A percentile compares a stretch with the other conserved stretches of the same genome.
phyloP scores from a whole-genome alignment of 2,888 invertebrate species.

The Norana najaformis region DNA sequence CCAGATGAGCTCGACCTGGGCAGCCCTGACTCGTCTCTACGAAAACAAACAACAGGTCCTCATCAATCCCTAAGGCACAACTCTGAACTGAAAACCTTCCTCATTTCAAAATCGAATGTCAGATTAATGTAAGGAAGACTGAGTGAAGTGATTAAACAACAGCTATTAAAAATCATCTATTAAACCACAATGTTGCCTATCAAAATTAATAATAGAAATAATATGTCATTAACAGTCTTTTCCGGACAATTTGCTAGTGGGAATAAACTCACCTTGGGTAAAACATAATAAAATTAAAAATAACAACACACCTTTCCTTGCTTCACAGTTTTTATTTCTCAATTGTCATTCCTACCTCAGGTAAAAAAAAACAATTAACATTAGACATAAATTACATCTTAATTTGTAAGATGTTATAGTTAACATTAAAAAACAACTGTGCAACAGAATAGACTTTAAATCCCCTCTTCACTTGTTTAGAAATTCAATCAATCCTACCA shows the following conservation, averaged over 20 bases:
- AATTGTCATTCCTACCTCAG: background rate
- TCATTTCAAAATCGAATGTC: background rate
- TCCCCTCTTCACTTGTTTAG: background rate
- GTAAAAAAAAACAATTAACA: too few species aligned
- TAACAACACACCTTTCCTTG: background rate
- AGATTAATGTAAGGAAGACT: background rate
- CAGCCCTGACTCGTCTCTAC: background rate
- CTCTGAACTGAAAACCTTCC: background rate
- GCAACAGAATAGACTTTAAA: background rate
- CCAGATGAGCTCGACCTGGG: background rate
- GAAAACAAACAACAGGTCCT: background rate
- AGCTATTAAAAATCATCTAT: background rate
- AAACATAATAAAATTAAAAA: background rate
- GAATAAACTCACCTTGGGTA: background rate
- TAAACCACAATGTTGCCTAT: background rate
- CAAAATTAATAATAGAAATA: background rate
- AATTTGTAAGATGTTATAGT: background rate
- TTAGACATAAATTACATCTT: background rate
- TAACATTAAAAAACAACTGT: background rate
- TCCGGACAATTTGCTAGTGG: background rate
- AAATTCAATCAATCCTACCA: conserved; percentile 34
- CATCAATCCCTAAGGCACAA: background rate
- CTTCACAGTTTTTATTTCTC: background rate
- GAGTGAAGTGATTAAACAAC: background rate
- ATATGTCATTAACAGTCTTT: background rate